These are phyloP conservation scores for Ctenicera cuprea DNA, from an alignment of 2,888 invertebrate genomes.

Conservation along the genomic window DNA sequence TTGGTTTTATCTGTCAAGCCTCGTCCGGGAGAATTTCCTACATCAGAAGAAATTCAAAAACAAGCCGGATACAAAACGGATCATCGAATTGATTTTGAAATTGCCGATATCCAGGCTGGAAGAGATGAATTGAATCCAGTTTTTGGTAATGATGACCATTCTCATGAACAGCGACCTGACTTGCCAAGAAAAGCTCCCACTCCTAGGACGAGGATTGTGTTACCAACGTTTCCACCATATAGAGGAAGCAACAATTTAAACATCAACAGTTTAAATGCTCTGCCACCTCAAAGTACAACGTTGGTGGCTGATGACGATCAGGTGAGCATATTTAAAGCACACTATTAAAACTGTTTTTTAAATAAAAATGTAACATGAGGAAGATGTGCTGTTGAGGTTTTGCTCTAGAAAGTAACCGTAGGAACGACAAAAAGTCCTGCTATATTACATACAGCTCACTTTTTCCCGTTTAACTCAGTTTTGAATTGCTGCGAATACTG, in stretches of 20 bases:
- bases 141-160: slow-evolving; percentile 77
- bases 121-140: slow-evolving; percentile 70
- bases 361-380: too few species aligned
- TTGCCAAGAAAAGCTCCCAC: slow-evolving; percentile 64
- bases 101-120: slow-evolving; percentile 64
- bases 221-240: slow-evolving; percentile 67
- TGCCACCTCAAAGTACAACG: slow-evolving; percentile 64
- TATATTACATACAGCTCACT: too few species aligned
- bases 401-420: too few species aligned
- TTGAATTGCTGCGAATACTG: too few species aligned
- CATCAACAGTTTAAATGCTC: slow-evolving; percentile 63
- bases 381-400: too few species aligned
- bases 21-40: slow-evolving; percentile 85
- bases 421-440: too few species aligned
- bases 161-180: slow-evolving; percentile 79
- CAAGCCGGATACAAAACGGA: slow-evolving; percentile 65
- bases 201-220: slow-evolving; percentile 63
- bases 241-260: slow-evolving; percentile 60
- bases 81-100: slow-evolving; percentile 62
- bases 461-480: too few species aligned
- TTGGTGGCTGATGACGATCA: slow-evolving; percentile 63
- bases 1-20: slow-evolving; percentile 88
- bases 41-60: slow-evolving; percentile 83
- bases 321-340: slow-evolving; percentile 60
- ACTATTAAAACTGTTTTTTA: too few species aligned